These are phyloP conservation scores for Forbesichthys papilliferus DNA, from an alignment of 2,113 vertebrate genomes.

Conservation along the genomic window DNA sequence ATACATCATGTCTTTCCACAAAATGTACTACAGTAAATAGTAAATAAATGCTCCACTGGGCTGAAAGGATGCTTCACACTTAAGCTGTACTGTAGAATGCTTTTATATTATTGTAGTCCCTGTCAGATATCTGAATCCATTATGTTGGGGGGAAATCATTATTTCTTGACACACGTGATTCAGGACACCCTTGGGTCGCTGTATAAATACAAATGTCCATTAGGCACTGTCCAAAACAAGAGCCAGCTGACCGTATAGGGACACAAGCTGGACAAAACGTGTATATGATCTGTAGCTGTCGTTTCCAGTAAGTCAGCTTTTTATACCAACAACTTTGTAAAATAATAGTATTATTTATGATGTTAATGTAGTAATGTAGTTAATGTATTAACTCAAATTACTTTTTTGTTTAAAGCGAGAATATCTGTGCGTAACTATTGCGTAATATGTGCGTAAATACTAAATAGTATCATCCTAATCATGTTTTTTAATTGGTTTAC, in stretches of 20 bases:
- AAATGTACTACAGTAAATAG: neutral
- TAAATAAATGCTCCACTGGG: neutral
- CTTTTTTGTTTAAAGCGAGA: neutral
- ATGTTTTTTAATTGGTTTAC: conserved; percentile 1
- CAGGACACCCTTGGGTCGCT: conserved; percentile 26
- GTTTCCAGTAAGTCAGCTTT: conserved; percentile 52
- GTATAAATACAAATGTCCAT: conserved; percentile 58
- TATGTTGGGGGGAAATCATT: neutral
- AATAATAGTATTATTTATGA: no score
- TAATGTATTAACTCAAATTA: neutral
- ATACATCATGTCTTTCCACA: neutral
- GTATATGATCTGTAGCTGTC: conserved; percentile 16
- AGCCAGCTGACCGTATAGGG: conserved; percentile 7
- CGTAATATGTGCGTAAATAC: conserved; percentile 28
- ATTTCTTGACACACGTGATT: conserved; percentile 37
- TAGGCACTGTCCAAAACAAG: conserved; percentile 36
- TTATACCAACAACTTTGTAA: neutral
- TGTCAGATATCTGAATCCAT: neutral
- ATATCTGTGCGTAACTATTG: conserved; percentile 25
- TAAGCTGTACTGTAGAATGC: no score
- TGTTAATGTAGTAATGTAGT: no score
- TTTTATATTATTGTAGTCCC: no score
- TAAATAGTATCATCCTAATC: no score
- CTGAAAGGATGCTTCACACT: no score
- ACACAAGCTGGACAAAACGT: neutral